Evolutionary conservation across 2,113 vertebrate genomes (phyloP), one percentile per base, ranked within the genome.

Genomic region (Mesoclemmys tuberculata): DNA sequence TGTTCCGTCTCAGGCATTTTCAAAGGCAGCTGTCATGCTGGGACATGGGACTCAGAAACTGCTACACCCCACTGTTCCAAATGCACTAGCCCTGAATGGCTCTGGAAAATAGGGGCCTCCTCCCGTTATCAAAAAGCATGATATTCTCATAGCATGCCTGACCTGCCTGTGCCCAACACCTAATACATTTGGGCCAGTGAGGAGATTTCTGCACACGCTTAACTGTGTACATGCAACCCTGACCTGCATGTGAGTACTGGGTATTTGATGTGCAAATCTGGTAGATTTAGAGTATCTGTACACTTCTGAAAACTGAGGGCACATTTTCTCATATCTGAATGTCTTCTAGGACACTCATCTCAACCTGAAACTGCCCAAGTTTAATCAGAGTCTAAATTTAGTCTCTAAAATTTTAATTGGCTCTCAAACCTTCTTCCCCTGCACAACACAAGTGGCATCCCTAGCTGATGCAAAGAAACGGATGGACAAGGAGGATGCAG

Each of bases 361-460:
- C 0, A 0, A 10, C 68, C 71, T 83, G 84, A 41, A 85, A 80
- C 44, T 10, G 29, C 55, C n/a, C 58, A 24, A 10, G 16, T 56
- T 3, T 7, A 44, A 55, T 44, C 75, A 79, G 8, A 64, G 1
- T 21, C 58, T 51, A 54, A 41, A 7, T 1, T n/a, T 38, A 24
- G 1, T 84, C 51, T 83, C 88, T 85, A 83, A 75, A 88, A 3
- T 49, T 58, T 4, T 4, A 35, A 64, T 35, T 89, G 84, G 5
- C 51, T 84, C 0, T 0, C 38, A 0, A 31, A 14, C 2, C 29
- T 54, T 3, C 31, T 81, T 91, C 5, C 9, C 24, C 16, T 46
- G 26, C 22, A 46, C 18, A 2, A 71, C 19, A 14, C 0, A 5
- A 38, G 80, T 49, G 75, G 13, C 49, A 75, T 0, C 35, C 8